Conservation (phyloP, 2,888 invertebrate species). For the Heteropelma amictum region DNA sequence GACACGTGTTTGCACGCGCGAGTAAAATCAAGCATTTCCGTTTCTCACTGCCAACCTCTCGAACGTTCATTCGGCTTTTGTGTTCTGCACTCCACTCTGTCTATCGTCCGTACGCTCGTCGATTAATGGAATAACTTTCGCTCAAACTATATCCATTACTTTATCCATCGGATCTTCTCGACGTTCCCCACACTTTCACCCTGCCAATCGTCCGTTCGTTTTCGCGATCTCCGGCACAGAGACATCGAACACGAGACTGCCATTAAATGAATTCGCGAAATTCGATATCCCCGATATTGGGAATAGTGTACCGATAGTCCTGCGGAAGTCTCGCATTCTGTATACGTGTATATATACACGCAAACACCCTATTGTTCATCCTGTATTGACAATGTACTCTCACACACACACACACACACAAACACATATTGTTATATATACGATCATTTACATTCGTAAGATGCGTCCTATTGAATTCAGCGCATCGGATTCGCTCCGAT, state of each 20-base stretch:
- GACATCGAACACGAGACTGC: conserved; percentile 55
- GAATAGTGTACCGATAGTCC: conserved; percentile 30
- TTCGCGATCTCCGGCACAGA: conserved; percentile 47
- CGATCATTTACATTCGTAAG: too few relatives aligned
- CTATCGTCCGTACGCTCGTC: conserved; percentile 12
- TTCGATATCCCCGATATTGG: conserved; percentile 55
- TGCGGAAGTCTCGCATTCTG: conserved; percentile 39
- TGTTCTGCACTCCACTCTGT: not conserved
- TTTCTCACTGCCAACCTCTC: not conserved
- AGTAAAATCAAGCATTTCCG: not conserved
- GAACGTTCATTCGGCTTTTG: not conserved
- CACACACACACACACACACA: too few relatives aligned
- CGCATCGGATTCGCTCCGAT: too few relatives aligned
- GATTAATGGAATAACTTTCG: conserved; percentile 75
- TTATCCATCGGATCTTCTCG: conserved; percentile 61
- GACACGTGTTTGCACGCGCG: too few relatives aligned
- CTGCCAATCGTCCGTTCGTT: not conserved
- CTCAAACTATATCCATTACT: conserved; percentile 71
- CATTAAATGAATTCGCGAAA: conserved; percentile 57
- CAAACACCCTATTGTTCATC: not conserved
- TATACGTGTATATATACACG: not conserved
- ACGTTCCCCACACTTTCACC: conserved; percentile 21
- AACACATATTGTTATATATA: too few relatives aligned
- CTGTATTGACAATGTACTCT: too few relatives aligned
- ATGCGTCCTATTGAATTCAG: too few relatives aligned